Base-by-base conservation (phyloP, 1,140 invertebrate genomes). In the Penaeus vannamei region DNA sequence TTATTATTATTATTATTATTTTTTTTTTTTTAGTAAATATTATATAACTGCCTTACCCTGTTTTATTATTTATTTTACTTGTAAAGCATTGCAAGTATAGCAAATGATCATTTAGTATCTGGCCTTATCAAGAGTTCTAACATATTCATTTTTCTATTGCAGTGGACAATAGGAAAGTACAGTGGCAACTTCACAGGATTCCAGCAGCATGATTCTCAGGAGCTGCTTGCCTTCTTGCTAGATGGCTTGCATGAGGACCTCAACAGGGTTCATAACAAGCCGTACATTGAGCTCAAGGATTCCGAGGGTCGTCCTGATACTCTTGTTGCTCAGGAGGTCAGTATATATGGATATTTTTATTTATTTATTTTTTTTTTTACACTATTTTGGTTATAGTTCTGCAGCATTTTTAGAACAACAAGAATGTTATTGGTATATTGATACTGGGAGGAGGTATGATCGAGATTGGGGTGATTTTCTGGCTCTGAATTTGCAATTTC, bases 191-290 rank as follows among this genome's bases (percentile, higher is more conserved):
- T 98, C 92, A 96, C 96, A 89, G 96, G 96, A 90, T 97, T 97
- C 91, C 96, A 97, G 36, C 97, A 98, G 93, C 97, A 98, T 93
- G 97, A 98, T 94, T 96, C 97, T 36, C 97, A 97, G 93, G 97
- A 98, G 94, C 93, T 98, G 86, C 94, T 98, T 12, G 97, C 97
- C 53, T 98, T 97, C 95, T 93, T 98, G 69, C 93, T 98, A 90
- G 97, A 98, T 94, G 96, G 97, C 42, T 94, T 98, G 87, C 97
- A 98, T 93, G 97, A 98, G 94, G 97, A 98, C 94, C 94, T 98
- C 72, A 98, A 98, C 93, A 94, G 96, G 23, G 96, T 96, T 10
- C 93, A 93, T 79, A 94, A 94, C 60, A 95, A 95, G 92, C 95
- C 96, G 17, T 96, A 97, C 92, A 95, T 95, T 23, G 95, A 96